phyloP scores from a whole-genome alignment of 2,113 vertebrate genomes.

The Holacanthus passer region DNA sequence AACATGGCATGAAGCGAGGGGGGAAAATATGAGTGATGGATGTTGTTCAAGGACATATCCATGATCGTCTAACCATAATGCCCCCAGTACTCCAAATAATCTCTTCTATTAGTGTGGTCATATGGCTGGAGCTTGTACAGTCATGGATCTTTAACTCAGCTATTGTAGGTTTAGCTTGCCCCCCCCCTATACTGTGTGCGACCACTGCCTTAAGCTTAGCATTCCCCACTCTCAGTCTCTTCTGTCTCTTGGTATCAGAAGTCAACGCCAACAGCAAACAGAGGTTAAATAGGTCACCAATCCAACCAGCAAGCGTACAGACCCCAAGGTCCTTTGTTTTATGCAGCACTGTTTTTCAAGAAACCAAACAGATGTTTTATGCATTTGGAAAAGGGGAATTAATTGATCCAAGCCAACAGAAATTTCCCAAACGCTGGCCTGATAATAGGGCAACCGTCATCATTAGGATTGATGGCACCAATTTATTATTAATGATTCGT shows the following conservation, averaged over 20 bases:
- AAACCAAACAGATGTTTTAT: conserved; percentile 75
- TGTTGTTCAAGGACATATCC: conserved; percentile 75
- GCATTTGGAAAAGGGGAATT: conserved; percentile 58
- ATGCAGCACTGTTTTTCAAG: conserved; percentile 41
- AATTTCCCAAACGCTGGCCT: conserved; percentile 80
- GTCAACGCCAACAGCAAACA: conserved; percentile 46
- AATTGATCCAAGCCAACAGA: conserved; percentile 81
- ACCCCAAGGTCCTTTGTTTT: conserved; percentile 50
- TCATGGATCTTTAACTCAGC: conserved; percentile 71
- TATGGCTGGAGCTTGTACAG: conserved; percentile 57
- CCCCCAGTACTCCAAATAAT: conserved; percentile 65
- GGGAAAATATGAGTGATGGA: conserved; percentile 63
- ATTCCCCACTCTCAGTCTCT: conserved; percentile 11
- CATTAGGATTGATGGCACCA: conserved; percentile 88
- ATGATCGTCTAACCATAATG: conserved; percentile 69
- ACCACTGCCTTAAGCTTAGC: conserved; percentile 43
- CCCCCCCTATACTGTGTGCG: conserved; percentile 15
- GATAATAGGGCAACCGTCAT: conserved; percentile 82
- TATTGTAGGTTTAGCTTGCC: conserved; percentile 45
- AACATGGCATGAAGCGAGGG: conserved; percentile 65
- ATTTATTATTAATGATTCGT: conserved; percentile 90
- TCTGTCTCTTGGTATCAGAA: conserved; percentile 39
- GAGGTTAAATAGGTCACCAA: conserved; percentile 53
- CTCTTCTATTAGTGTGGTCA: conserved; percentile 69
- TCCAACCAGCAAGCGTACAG: conserved; percentile 26